These are phyloP conservation scores for Coracopsis vasa DNA, from an alignment of 2,113 vertebrate species.

Conservation along the genomic window DNA sequence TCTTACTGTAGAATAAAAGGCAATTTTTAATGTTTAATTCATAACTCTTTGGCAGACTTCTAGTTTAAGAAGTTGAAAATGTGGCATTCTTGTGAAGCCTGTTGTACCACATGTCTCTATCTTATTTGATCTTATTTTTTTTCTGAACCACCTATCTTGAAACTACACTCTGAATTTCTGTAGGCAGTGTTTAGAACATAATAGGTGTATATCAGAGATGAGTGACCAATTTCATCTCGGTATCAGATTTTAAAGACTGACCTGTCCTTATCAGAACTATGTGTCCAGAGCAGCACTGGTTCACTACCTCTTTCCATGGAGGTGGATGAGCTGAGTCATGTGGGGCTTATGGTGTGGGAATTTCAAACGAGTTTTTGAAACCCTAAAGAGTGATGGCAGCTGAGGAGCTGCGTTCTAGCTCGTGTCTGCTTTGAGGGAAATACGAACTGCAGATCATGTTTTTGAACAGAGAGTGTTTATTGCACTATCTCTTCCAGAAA, in stretches of 20 bases:
- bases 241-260: not conserved
- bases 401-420: not conserved
- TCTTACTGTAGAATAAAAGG: not conserved
- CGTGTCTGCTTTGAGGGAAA: not conserved
- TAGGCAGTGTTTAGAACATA: not conserved
- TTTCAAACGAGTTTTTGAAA: conserved; percentile 5
- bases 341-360: not conserved
- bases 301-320: conserved; percentile 3
- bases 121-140: not conserved
- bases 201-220: not conserved
- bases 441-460: not conserved
- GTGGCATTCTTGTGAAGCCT: not conserved
- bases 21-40: conserved; percentile 5
- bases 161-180: not conserved
- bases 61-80: not conserved
- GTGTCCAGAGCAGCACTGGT: not conserved
- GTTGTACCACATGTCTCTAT: not conserved
- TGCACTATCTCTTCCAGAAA: not conserved
- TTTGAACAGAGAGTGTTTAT: not conserved
- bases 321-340: conserved; percentile 16
- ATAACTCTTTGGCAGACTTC: not conserved
- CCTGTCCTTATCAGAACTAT: not conserved
- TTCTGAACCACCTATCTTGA: not conserved
- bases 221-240: not conserved
- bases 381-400: not conserved